A percentile compares a stretch with the other conserved stretches of the same genome.
phyloP scores from a whole-genome alignment of 2,113 vertebrate genomes.

The Dromiciops gliroides region DNA sequence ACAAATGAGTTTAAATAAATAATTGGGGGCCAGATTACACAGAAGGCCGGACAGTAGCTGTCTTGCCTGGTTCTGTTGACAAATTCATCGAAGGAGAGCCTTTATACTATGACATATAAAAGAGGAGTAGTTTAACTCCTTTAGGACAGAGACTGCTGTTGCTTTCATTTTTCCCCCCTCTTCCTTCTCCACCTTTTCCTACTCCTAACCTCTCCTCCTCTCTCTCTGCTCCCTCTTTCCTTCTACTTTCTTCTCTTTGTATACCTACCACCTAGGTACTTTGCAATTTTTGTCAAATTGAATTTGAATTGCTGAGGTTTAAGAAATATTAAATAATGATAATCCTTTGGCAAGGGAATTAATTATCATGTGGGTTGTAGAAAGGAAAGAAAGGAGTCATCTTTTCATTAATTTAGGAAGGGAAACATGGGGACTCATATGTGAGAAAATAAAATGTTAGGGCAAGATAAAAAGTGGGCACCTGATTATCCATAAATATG shows the following conservation, averaged over 20 bases:
- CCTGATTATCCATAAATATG: not conserved
- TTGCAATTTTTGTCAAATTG: slow-evolving; percentile 18
- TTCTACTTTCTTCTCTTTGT: not conserved
- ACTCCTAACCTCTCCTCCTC: not conserved
- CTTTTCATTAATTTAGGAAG: slow-evolving; percentile 16
- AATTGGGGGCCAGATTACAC: not conserved
- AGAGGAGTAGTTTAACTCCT: not conserved
- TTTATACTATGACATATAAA: not conserved
- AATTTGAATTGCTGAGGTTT: not conserved
- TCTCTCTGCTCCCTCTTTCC: not conserved
- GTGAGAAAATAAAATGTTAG: slow-evolving; percentile 10
- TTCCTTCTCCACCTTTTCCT: not conserved
- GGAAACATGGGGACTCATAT: not conserved
- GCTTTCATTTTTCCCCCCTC: not conserved
- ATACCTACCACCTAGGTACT: not conserved
- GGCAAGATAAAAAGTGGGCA: not conserved
- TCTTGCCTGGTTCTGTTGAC: not conserved
- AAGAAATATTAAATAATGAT: slow-evolving; percentile 17
- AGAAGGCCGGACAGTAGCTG: not conserved
- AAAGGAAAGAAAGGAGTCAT: slow-evolving; percentile 23
- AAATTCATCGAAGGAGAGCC: not conserved
- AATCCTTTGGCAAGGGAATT: not conserved
- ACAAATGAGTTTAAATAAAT: not conserved
- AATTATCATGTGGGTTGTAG: slow-evolving; percentile 45
- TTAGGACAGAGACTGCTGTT: not conserved